These are phyloP conservation scores for Bibio marci DNA, from an alignment of 2,888 invertebrate species.

Conservation along the genomic window DNA sequence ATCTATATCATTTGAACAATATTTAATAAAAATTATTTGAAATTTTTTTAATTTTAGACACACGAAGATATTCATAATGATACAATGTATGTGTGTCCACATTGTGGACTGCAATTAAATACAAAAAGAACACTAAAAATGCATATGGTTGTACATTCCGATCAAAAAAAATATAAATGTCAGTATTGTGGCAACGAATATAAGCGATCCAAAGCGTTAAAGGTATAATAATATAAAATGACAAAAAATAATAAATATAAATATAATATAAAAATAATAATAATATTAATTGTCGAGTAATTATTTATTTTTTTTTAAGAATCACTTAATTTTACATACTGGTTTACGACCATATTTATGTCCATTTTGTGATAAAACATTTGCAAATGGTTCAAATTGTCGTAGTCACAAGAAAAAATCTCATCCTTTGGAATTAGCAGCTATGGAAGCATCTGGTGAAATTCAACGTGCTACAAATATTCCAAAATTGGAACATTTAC, in stretches of 20 bases:
- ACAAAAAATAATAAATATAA: background rate
- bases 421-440: constrained; percentile 26
- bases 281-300: too few species aligned
- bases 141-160: constrained; percentile 28
- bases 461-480: constrained; percentile 17
- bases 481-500: constrained; percentile 24
- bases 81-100: constrained; percentile 26
- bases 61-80: constrained; percentile 28
- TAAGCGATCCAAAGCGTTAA: constrained; percentile 24
- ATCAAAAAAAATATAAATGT: constrained; percentile 24
- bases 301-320: too few species aligned
- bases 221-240: too few species aligned
- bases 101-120: constrained; percentile 28
- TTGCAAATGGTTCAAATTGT: constrained; percentile 29
- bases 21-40: too few species aligned
- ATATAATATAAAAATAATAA: background rate
- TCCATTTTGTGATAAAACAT: constrained; percentile 26
- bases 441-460: constrained; percentile 24
- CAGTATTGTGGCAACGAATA: constrained; percentile 25
- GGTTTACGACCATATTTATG: constrained; percentile 27
- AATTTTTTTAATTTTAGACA: constrained; percentile 16
- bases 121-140: constrained; percentile 31
- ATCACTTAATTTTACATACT: constrained; percentile 27
- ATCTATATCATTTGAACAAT: too few species aligned
- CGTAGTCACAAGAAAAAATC: constrained; percentile 27